phyloP scores from a whole-genome alignment of 37 sponge, comb jelly and placozoan species.

The Diacarnus erythraeanus region DNA sequence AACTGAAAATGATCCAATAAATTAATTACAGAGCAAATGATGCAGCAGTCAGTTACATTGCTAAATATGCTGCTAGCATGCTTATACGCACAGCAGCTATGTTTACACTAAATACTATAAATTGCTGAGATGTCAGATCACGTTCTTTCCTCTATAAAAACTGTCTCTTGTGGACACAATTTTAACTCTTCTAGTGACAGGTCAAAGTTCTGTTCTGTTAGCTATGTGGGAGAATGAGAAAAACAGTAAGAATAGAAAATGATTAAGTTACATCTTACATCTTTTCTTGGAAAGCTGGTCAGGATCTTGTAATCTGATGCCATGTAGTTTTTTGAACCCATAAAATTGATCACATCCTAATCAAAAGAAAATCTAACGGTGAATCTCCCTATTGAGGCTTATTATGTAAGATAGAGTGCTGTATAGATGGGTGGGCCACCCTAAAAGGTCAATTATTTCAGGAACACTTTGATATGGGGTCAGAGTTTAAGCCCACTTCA shows the following conservation, averaged over 20 bases:
- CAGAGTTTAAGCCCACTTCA: too few relatives aligned
- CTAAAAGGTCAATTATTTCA: too few relatives aligned
- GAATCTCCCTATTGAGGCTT: too few relatives aligned
- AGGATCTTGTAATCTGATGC: slow-evolving; percentile 50
- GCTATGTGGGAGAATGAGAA: slow-evolving; percentile 13
- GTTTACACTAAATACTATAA: too few relatives aligned
- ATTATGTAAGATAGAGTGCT: not conserved
- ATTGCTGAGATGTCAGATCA: too few relatives aligned
- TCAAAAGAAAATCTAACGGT: not conserved
- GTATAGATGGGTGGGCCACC: not conserved
- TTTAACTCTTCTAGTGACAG: slow-evolving; percentile 51
- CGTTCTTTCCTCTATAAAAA: slow-evolving; percentile 69
- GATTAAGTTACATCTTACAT: slow-evolving; percentile 48
- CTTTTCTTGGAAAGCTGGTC: slow-evolving; percentile 68
- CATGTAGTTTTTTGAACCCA: slow-evolving; percentile 67
- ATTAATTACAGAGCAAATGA: too few relatives aligned
- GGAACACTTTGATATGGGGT: too few relatives aligned
- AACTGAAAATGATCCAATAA: too few relatives aligned
- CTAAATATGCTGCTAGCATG: too few relatives aligned
- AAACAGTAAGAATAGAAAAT: too few relatives aligned
- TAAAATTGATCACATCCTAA: slow-evolving; percentile 55
- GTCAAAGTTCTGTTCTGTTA: slow-evolving; percentile 23
- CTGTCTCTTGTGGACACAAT: slow-evolving; percentile 76
- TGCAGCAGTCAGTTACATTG: too few relatives aligned
- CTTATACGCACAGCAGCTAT: too few relatives aligned